Evolutionary conservation across 2,113 vertebrate genomes (phyloP).

Genomic region (Pongo abelii): DNA sequence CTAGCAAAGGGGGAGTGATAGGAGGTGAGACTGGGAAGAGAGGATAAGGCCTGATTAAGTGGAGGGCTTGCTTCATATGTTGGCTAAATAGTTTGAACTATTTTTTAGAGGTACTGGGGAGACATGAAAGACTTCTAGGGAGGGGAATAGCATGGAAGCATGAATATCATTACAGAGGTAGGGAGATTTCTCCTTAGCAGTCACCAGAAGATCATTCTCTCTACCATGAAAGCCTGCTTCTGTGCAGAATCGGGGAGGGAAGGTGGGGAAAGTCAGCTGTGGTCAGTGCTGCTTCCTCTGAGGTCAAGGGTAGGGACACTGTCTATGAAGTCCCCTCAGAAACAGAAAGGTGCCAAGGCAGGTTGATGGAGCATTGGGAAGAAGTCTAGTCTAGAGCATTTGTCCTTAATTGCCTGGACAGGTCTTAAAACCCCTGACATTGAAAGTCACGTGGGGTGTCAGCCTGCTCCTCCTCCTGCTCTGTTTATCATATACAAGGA

Average conservation of each 20-base stretch:
- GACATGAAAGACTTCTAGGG: not conserved
- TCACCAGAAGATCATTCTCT: not conserved
- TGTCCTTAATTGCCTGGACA: not conserved
- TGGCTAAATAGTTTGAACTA: not conserved
- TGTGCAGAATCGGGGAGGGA: not conserved
- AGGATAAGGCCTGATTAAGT: not conserved
- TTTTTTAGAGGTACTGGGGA: not conserved
- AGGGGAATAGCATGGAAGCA: not conserved
- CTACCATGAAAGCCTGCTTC: not conserved
- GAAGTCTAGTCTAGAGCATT: not conserved
- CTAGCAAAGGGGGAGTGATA: not conserved
- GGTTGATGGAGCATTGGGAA: not conserved
- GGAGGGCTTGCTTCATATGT: not conserved
- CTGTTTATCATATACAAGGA: not conserved
- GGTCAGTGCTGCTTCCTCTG: not conserved
- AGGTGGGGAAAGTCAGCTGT: not conserved
- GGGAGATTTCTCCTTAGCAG: not conserved
- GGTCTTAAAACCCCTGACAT: not conserved
- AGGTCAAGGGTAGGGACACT: not conserved
- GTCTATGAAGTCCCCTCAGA: not conserved
- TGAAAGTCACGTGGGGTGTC: not conserved
- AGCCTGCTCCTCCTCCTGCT: not conserved
- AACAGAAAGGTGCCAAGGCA: fast-evolving
- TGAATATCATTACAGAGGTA: not conserved
- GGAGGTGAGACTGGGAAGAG: not conserved